Conservation (phyloP, 37 sponge, comb jelly and placozoan species). For the Cliona cf. orientalis region DNA sequence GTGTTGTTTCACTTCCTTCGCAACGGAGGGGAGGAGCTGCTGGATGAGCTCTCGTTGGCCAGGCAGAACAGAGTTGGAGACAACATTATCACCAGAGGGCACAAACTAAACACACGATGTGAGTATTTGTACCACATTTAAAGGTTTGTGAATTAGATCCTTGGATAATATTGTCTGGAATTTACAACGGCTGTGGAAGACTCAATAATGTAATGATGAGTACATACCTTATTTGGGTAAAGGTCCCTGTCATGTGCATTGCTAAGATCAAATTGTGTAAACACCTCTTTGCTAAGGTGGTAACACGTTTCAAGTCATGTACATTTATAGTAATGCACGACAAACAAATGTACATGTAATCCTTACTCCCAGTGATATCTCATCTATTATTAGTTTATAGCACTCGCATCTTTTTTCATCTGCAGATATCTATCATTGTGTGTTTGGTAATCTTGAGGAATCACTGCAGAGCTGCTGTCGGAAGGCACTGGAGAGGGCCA, state of each 20-base stretch:
- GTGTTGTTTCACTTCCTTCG: conserved; percentile 36
- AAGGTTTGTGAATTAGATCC: neutral
- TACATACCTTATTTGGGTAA: too few relatives aligned
- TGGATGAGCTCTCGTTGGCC: conserved; percentile 51
- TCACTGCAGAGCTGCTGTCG: conserved; percentile 24
- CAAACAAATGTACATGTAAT: too few relatives aligned
- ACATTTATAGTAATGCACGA: too few relatives aligned
- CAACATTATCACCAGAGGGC: conserved; percentile 54
- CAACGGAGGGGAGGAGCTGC: conserved; percentile 23
- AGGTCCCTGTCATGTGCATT: too few relatives aligned
- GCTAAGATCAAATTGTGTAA: too few relatives aligned
- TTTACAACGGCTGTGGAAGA: too few relatives aligned
- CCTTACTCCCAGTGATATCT: too few relatives aligned
- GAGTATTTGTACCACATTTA: neutral
- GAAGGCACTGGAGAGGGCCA: conserved; percentile 35
- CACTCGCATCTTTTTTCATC: conserved; percentile 15
- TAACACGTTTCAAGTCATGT: too few relatives aligned
- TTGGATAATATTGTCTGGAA: neutral
- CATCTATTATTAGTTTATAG: too few relatives aligned
- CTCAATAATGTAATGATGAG: too few relatives aligned
- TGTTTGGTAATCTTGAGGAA: conserved; percentile 60
- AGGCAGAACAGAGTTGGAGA: conserved; percentile 54
- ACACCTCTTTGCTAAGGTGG: too few relatives aligned
- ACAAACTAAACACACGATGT: conserved; percentile 47
- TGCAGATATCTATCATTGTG: conserved; percentile 55